A percentile compares a stretch with the other conserved stretches of the same genome.
These are phyloP conservation scores for Dynastes maya DNA, from an alignment of 2,888 invertebrate genomes.

Conservation along the genomic window DNA sequence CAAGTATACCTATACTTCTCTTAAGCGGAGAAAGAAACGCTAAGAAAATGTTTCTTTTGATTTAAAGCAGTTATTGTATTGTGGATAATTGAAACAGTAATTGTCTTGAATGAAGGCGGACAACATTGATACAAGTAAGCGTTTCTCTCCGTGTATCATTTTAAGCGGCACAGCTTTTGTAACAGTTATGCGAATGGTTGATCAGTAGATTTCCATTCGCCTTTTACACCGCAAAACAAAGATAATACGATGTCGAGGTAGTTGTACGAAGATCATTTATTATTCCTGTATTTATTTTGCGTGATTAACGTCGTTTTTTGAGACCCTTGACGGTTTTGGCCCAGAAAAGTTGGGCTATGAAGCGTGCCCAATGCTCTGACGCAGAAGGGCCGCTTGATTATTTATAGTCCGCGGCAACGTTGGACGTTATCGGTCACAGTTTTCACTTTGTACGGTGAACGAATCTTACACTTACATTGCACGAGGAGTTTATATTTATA, in stretches of 20 bases:
- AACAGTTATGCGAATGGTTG: too few relatives aligned
- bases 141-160: too few relatives aligned
- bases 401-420: conserved; percentile 22
- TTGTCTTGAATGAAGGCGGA: too few relatives aligned
- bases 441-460: conserved; percentile 22
- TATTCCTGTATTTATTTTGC: conserved; percentile 2
- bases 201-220: too few relatives aligned
- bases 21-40: too few relatives aligned
- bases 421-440: conserved; percentile 28
- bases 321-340: conserved; percentile 3
- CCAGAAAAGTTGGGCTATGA: background rate
- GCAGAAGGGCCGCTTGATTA: conserved; percentile 28
- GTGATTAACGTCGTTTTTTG: conserved; percentile 18
- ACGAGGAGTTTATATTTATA: conserved; percentile 26
- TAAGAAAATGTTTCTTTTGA: too few relatives aligned
- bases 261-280: background rate
- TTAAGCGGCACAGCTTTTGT: too few relatives aligned
- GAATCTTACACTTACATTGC: conserved; percentile 15
- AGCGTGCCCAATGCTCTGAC: conserved; percentile 16
- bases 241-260: background rate
- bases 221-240: background rate
- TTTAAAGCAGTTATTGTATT: too few relatives aligned
- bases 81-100: too few relatives aligned
- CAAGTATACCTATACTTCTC: too few relatives aligned
- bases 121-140: too few relatives aligned